phyloP scores from a whole-genome alignment of 2,113 vertebrate genomes.

The Pollimyrus isidori region DNA sequence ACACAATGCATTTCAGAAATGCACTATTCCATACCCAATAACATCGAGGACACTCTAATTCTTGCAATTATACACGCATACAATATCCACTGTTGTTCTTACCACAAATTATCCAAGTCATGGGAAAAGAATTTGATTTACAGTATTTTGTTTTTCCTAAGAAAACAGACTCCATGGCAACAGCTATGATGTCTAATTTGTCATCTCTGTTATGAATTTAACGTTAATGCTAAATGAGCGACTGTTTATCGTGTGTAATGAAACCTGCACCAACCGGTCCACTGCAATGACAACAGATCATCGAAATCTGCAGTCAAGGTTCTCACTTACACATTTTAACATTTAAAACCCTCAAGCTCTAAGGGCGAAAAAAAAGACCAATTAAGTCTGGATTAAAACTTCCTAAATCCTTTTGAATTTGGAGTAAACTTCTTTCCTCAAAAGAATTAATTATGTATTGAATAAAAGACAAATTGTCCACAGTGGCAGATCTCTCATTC shows the following conservation, averaged over 20 bases:
- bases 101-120: conserved; percentile 34
- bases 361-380: not conserved
- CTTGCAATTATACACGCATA: conserved; percentile 10
- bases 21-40: not conserved
- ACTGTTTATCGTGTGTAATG: conserved; percentile 23
- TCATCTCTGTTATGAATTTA: conserved; percentile 30
- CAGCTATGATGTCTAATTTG: conserved; percentile 19
- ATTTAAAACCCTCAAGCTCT: not conserved
- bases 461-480: not conserved
- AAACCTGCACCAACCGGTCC: conserved; percentile 19
- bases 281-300: not conserved
- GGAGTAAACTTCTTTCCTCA: not conserved
- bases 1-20: not conserved
- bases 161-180: conserved; percentile 42
- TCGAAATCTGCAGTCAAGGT: not conserved
- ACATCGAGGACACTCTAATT: not conserved
- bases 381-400: not conserved
- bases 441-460: not conserved
- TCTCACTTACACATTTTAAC: not conserved
- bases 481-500: not conserved
- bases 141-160: conserved; percentile 36
- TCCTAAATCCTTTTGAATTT: not conserved
- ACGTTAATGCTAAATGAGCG: conserved; percentile 8
- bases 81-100: not conserved
- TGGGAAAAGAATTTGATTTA: conserved; percentile 40